Conservation (phyloP, 2,888 invertebrate species). For the Cataglyphis albicans region DNA sequence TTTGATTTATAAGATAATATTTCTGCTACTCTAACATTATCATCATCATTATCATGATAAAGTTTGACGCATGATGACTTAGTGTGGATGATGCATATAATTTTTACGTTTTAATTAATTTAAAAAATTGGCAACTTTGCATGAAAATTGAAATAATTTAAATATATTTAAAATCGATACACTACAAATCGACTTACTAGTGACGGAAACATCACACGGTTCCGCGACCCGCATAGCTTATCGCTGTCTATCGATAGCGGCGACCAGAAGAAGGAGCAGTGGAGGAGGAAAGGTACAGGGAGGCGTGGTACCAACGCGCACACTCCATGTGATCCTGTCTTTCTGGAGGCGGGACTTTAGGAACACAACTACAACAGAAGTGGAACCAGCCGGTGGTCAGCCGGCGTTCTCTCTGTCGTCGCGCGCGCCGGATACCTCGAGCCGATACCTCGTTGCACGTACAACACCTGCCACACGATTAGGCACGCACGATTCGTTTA, state of each 20-base stretch:
- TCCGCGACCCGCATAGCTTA: conserved; percentile 39
- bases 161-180: conserved; percentile 1
- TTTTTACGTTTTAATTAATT: neutral
- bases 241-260: conserved; percentile 54
- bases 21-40: neutral
- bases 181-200: neutral
- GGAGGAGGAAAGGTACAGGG: conserved; percentile 54
- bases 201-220: conserved; percentile 33
- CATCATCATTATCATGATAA: neutral
- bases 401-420: conserved; percentile 77
- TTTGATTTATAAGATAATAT: neutral
- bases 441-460: conserved; percentile 68
- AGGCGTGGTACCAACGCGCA: conserved; percentile 82
- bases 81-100: neutral
- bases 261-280: conserved; percentile 44
- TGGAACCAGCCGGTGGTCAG: conserved; percentile 76
- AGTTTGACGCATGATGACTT: neutral
- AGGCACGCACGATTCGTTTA: conserved; percentile 57
- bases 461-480: conserved; percentile 73
- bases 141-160: neutral
- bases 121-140: neutral
- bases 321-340: conserved; percentile 80
- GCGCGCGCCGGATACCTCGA: conserved; percentile 78
- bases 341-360: conserved; percentile 80
- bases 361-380: conserved; percentile 76